Evolutionary conservation across 1,140 invertebrate genomes (phyloP).

Genomic region (Ips typographus): DNA sequence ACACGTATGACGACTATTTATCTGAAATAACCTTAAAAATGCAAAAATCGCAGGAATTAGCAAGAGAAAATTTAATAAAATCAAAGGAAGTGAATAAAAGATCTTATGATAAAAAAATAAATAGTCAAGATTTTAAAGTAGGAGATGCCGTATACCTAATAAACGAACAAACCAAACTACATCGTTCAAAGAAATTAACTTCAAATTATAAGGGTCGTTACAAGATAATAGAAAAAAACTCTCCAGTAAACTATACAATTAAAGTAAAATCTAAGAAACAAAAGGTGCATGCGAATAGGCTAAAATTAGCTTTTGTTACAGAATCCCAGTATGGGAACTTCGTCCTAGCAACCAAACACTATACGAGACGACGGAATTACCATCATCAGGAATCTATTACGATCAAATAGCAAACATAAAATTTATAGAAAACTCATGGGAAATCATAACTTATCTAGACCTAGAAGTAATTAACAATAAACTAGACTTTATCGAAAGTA

Average conservation of each 20-base stretch:
- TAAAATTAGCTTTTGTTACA: constrained; percentile 2
- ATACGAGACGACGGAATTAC: no score
- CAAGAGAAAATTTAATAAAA: constrained; percentile 40
- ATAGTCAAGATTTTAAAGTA: constrained; percentile 33
- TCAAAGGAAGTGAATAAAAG: constrained; percentile 44
- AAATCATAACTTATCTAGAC: background rate
- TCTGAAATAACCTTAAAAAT: constrained; percentile 45
- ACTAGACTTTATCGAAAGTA: background rate
- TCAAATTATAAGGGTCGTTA: constrained; percentile 33
- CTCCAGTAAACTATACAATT: background rate
- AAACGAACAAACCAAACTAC: constrained; percentile 26
- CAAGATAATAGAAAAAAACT: constrained; percentile 25
- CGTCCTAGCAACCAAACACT: no score
- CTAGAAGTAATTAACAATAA: background rate
- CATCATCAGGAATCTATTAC: constrained; percentile 1
- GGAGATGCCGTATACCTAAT: constrained; percentile 34
- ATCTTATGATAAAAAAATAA: constrained; percentile 44
- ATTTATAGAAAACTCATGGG: background rate
- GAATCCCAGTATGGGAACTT: background rate
- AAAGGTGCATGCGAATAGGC: background rate
- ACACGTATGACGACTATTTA: constrained; percentile 47
- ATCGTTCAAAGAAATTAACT: constrained; percentile 26
- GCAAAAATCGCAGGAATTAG: constrained; percentile 42
- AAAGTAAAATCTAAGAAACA: background rate
- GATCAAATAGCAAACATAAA: background rate